Conservation (phyloP, 2,888 invertebrate species). For the Zootermopsis nevadensis region DNA sequence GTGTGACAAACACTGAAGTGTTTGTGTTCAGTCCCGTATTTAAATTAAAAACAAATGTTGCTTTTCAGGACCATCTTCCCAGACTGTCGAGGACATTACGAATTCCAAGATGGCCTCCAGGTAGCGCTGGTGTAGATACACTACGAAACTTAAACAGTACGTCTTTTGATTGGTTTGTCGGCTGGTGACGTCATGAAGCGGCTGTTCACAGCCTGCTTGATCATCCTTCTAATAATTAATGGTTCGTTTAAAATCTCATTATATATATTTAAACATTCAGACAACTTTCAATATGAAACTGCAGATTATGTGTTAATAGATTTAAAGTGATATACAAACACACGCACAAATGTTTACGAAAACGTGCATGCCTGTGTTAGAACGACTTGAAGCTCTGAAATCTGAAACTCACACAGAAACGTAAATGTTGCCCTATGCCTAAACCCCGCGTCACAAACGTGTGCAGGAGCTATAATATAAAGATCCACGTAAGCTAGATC, state of each 20-base stretch:
- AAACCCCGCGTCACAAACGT: no score
- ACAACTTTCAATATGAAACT: neutral
- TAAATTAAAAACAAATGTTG: neutral
- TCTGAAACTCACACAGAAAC: no score
- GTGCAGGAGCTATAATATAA: no score
- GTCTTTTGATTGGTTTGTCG: constrained; percentile 19
- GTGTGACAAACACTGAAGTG: neutral
- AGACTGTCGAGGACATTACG: neutral
- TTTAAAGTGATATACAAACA: no score
- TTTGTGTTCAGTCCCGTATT: neutral
- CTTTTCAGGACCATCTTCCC: neutral
- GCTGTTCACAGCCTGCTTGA: constrained; percentile 38
- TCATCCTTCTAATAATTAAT: constrained; percentile 36
- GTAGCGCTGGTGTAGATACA: constrained; percentile 1
- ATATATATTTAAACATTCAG: neutral
- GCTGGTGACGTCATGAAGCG: constrained; percentile 44
- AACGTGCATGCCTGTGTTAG: no score
- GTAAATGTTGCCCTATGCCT: no score
- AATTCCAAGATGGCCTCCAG: constrained; percentile 22
- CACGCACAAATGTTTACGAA: no score
- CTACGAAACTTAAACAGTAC: neutral
- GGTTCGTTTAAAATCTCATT: constrained; percentile 22
- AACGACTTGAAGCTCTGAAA: no score
- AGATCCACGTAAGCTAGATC: no score
- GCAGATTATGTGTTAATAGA: neutral